Evolutionary conservation across 2,888 invertebrate species (phyloP), one percentile per base, ranked within the genome.

Genomic region (Caenorhabditis sp.): DNA sequence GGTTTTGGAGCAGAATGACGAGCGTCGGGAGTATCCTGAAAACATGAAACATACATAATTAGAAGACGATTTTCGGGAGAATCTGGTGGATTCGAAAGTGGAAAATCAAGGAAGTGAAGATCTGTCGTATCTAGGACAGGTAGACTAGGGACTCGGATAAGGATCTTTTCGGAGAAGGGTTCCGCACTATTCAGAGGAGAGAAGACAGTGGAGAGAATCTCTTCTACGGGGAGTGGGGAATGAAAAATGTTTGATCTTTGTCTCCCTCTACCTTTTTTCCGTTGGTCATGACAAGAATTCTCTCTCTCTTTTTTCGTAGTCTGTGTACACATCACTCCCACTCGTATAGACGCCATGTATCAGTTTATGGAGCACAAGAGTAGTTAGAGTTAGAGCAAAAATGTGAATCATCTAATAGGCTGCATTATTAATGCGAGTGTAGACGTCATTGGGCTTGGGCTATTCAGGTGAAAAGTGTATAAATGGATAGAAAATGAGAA

Each of bases 1-100:
- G 6, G 76, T 80, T 51, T 84, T 84, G n/a, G 84, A 84, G 54
- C 58, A 76, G 68, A 84, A 84, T 24, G 80, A 80, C 1, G 84
- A 84, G 22, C 84, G 80, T 2, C 84, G 64, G 12, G 84, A 84
- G 63, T 28, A 73, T 28, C 76, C 84, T 84, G 75, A 26, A 83
- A 83, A 24, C 54, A n/a, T n/a, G n/a, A n/a, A n/a, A n/a, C n/a
- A n/a, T n/a, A n/a, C n/a, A n/a, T n/a, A 16, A 22, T 1, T 1
- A 19, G 22, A 49, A 19, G 12, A 22, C 7, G 7, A 22, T n/a
- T 22, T 44, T 35, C 66, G 4, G 14, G 26, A 54, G 26, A 24
- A 54, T 24, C 12, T 10, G 12, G 49, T 16, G 28, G 63, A 38
- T n/a, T 19, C 10, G 5, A 75, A 49, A 54, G 22, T 38, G 61